Base-by-base conservation (phyloP, 2,797 vertebrate genomes). In the Sebastiscus albofasciatus region DNA sequence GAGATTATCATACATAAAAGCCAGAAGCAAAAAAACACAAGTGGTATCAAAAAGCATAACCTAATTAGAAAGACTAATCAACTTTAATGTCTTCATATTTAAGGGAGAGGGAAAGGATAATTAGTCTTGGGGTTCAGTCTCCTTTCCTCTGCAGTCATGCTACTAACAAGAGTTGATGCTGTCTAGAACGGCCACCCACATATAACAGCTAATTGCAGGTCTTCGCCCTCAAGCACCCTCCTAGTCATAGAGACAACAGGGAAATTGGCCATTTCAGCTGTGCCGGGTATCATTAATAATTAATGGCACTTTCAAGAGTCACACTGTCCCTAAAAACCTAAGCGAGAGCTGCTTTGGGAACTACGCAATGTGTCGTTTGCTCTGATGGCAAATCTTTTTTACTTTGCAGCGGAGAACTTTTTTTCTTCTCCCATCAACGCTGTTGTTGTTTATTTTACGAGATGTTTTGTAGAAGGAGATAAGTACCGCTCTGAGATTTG, bases 31-130 rank as follows among this genome's bases (percentile, higher is more conserved):
- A 52, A 52, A 93, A 91, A 91, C 86, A 89, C 24, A 94, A 92
- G 84, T 83, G 74, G 87, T 94, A 94, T 95, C 94, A 95, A 90
- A 95, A 94, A 94, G 91, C 93, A 91, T 94, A 94, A 94, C 94
- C 92, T 95, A 96, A 96, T 96, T 96, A 96, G 91, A 94, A 95
- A 91, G 94, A 94, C 94, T 95, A 95, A 96, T 95, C 94, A 95
- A 93, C 89, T 90, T 94, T 94, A 96, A 96, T 94, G 94, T 95
- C 93, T 96, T 94, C 93, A 94, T 95, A 94, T 95, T 96, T 91
- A 93, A 93, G 90, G 87, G 90, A 94, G 92, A 88, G 87, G 92
- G 90, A 89, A 90, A 87, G 90, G 90, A 89, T 93, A 93, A 94
- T 94, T 94, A 93, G 92, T 91, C 85, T 82, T 91, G 87, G 83